phyloP scores from a whole-genome alignment of 2,113 vertebrate species.

The Rhabdornis inornatus region DNA sequence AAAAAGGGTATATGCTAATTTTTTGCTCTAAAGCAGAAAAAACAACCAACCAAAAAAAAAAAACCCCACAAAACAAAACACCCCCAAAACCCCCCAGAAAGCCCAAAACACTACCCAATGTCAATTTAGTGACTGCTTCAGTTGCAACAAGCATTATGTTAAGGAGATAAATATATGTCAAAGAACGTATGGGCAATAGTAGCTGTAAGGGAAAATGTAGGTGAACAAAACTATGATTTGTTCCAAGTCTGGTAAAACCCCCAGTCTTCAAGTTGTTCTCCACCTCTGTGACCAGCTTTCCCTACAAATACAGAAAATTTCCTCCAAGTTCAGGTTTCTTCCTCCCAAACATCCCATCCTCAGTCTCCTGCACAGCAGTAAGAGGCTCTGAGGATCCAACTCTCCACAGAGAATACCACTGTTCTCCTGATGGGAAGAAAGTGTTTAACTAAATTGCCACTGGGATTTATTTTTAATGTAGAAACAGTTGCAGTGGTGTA shows the following conservation, averaged over 20 bases:
- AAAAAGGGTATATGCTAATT: neutral
- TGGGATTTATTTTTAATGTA: neutral
- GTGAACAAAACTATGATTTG: neutral
- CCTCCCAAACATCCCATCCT: neutral
- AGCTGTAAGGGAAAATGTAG: neutral
- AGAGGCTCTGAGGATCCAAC: neutral
- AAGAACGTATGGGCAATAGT: neutral
- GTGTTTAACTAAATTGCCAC: neutral
- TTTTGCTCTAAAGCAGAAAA: neutral
- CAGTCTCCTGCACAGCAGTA: neutral
- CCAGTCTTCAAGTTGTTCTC: neutral
- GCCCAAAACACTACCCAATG: fast-evolving
- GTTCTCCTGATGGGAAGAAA: neutral
- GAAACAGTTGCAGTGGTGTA: neutral
- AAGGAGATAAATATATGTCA: neutral
- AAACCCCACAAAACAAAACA: neutral
- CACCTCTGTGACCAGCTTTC: neutral
- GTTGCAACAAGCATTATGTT: neutral
- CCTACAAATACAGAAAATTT: neutral
- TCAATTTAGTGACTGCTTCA: neutral
- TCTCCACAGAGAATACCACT: neutral
- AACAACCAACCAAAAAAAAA: neutral
- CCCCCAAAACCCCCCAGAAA: neutral
- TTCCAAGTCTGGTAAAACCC: neutral
- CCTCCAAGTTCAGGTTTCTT: neutral